Base-by-base conservation (phyloP, 2,113 vertebrate genomes). In the Steatornis caripensis region DNA sequence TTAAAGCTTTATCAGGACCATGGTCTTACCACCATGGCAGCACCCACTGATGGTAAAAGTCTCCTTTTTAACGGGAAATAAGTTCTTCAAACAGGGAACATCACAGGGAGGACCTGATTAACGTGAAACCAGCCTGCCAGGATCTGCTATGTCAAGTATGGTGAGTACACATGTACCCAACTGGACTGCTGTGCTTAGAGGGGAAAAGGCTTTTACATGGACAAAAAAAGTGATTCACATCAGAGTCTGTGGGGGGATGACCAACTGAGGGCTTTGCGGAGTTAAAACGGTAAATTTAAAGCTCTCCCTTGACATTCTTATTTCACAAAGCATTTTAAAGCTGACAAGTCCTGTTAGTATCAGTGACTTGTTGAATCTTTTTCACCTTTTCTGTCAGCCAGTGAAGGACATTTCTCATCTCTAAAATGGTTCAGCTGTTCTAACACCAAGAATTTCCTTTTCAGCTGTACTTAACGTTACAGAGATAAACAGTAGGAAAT, bases 41-140 rank as follows among this genome's bases (percentile, higher is more conserved):
- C 76, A 89, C 34, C 61, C 89, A 92, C 83, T 74, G 88, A 87
- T 93, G 92, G 69, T 57, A 70, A 93, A 85, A 93, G 64, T 23
- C 36, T 89, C 68, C 55, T 90, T 95, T 89, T 77, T 30, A 74
- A 84, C 24, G 32, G 55, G 68, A 94, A n/a, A 87, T 37, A 86
- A 80, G 45, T 89, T 74, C 53, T 96, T 86, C 68, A 90, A 55
- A 51, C 51, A 83, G 66, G 54, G 51, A 88, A 58, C 72, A 49
- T 53, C 34, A 48, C 22, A 41, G 76, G 83, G 88, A 94, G 23
- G 77, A 66, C 39, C 16, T 58, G 71, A 75, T 84, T 65, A 61
- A 84, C 0, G 0, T 60, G 72, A 53, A 87, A 92, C 22, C 76
- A 78, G 76, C 80, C 69, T 87, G 79, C 37, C 83, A 89, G 64